These are phyloP conservation scores for Enteromius thamalakanensis DNA, from an alignment of 2,797 vertebrate genomes.

Conservation along the genomic window DNA sequence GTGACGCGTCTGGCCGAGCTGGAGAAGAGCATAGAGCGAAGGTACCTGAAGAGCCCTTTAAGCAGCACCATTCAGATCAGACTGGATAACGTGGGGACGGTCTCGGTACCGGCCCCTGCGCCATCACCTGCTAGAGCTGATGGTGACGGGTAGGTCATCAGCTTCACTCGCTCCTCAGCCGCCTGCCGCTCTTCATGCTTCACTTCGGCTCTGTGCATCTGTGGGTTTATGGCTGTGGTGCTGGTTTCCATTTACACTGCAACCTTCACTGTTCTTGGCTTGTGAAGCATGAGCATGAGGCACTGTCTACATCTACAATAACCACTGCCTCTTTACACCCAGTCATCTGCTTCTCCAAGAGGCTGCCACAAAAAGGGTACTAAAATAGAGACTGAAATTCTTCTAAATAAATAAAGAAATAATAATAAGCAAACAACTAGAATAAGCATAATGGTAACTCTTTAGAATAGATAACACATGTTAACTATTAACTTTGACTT, in stretches of 20 bases:
- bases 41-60: constrained; percentile 95
- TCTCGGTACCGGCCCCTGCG: constrained; percentile 92
- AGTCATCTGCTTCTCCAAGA: neutral
- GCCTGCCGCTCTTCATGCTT: constrained; percentile 1
- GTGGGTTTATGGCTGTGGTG: neutral
- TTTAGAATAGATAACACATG: too few species aligned
- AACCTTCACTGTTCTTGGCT: neutral
- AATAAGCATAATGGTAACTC: neutral
- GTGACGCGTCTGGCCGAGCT: constrained; percentile 89
- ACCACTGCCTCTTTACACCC: neutral
- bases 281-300: constrained; percentile 6
- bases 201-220: constrained; percentile 35
- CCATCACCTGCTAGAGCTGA: constrained; percentile 87
- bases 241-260: neutral
- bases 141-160: constrained; percentile 92
- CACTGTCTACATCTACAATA: neutral
- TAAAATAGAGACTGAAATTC: neutral
- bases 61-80: constrained; percentile 94
- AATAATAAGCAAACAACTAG: neutral
- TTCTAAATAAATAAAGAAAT: neutral
- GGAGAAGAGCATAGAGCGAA: constrained; percentile 92
- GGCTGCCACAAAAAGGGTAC: neutral
- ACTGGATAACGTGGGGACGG: constrained; percentile 93
- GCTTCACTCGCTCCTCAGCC: constrained; percentile 73
- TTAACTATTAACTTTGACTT: too few species aligned